Base-by-base conservation (phyloP, 2,113 vertebrate genomes). In the Hiodon alosoides region DNA sequence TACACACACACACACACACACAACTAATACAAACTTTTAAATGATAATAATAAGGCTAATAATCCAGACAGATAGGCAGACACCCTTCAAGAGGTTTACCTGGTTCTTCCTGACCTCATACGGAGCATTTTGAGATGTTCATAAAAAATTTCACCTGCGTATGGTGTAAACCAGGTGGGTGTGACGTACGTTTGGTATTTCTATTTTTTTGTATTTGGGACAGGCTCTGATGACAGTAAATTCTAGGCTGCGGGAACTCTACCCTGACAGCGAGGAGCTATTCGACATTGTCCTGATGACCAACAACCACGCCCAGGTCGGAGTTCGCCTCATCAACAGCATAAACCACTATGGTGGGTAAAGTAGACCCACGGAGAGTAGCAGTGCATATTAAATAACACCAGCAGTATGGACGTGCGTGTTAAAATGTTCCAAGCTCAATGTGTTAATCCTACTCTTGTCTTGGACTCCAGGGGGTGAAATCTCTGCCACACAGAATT, bases 201-300 rank as follows among this genome's bases (percentile, higher is more conserved):
- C 9, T 58, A 11, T 47, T 8, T 71, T 14, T 73, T 16, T 57
- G 52, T 66, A 87, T 92, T 51, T 81, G 55, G 16, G 14, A 50
- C 80, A 92, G 91, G 90, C 90, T 0, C 69, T 92, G 78, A 94
- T 97, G 71, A 86, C 87, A 1, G 90, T 94, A 77, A 94, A 92
- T 78, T 70, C 82, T 5, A 82, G 88, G 46, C 89, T 94, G 59
- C 87, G 90, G 1, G 87, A 90, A 0, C 89, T 94, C 50, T 94
- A 94, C 71, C 92, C 92, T 6, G 83, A 90, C 0, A 91, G 92
- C 7, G 91, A 93, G 66, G 90, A 93, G 50, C 84, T 92, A 64
- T 93, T 93, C 86, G 92, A 94, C 84, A 89, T 93, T 78, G 91
- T 94, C 62, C 90, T 94, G 78, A 93, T 93, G 90, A 93, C 93